Conservation (phyloP, 2,797 vertebrate genomes). For the Falco concolor region DNA sequence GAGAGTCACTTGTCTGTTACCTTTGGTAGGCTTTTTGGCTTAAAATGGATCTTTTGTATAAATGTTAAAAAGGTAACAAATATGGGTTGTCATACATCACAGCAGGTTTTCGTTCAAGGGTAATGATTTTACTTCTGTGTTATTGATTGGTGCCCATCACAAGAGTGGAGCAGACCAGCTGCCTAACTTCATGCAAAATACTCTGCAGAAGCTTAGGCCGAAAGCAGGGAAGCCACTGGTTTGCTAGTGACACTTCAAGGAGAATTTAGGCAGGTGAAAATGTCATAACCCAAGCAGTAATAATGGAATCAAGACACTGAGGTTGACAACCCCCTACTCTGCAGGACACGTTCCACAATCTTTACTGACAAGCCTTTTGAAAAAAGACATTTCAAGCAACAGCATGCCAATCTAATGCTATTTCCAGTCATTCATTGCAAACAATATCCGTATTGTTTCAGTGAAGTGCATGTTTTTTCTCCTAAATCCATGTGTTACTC, state of each 20-base stretch:
- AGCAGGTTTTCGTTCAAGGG: not conserved
- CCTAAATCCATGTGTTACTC: not conserved
- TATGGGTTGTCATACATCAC: not conserved
- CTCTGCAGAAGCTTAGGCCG: not conserved
- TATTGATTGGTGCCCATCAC: not conserved
- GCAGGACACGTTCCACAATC: not conserved
- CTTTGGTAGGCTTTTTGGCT: not conserved
- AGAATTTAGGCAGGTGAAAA: not conserved
- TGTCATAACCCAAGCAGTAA: not conserved
- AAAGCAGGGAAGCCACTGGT: not conserved
- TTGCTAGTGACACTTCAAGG: not conserved
- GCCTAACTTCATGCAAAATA: not conserved
- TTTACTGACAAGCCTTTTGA: not conserved
- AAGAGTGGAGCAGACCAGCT: not conserved
- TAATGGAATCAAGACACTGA: not conserved
- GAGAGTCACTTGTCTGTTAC: not conserved
- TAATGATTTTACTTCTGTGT: slow-evolving; percentile 11
- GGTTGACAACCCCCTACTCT: not conserved
- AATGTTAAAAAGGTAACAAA: not conserved
- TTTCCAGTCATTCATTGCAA: not conserved
- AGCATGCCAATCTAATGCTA: not conserved
- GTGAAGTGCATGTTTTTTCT: not conserved
- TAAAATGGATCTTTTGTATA: not conserved
- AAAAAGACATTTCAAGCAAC: not conserved
- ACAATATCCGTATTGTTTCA: not conserved